Evolutionary conservation across 1,140 invertebrate species (phyloP).

Genomic region (Cyclargus thomasi): DNA sequence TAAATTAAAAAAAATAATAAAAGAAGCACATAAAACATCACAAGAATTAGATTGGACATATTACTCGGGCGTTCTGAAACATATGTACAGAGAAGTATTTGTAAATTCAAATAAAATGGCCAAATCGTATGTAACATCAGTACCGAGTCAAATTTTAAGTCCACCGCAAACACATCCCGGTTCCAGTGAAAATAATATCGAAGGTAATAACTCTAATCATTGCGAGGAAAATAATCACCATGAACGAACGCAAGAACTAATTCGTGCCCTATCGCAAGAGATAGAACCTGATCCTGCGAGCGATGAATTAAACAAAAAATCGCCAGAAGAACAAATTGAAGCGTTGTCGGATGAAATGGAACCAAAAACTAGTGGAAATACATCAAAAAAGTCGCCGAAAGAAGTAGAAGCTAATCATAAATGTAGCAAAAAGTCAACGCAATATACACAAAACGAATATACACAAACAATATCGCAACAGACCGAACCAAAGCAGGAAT

Average conservation of each 20-base stretch:
- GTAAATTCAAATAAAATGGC: neutral
- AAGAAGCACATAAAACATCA: neutral
- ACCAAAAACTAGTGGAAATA: neutral
- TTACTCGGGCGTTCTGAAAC: neutral
- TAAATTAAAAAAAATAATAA: neutral
- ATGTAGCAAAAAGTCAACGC: slow-evolving; percentile 64
- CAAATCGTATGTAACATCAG: neutral
- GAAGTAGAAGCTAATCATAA: slow-evolving; percentile 53
- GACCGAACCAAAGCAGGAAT: slow-evolving; percentile 60
- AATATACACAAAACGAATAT: no score
- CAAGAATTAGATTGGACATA: neutral
- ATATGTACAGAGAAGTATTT: slow-evolving; percentile 1
- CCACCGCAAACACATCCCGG: neutral
- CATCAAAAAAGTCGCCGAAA: slow-evolving; percentile 23
- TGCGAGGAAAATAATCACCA: neutral
- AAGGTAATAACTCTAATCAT: neutral
- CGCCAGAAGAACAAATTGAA: neutral
- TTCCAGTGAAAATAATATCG: neutral
- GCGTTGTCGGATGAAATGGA: neutral
- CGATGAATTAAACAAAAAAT: neutral
- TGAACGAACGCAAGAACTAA: neutral
- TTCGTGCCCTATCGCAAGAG: neutral
- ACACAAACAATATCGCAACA: slow-evolving; percentile 47
- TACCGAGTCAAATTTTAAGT: neutral
- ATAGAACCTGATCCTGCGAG: neutral